Evolutionary conservation across 2,888 invertebrate genomes (phyloP).

Genomic region (Ophraella communa): DNA sequence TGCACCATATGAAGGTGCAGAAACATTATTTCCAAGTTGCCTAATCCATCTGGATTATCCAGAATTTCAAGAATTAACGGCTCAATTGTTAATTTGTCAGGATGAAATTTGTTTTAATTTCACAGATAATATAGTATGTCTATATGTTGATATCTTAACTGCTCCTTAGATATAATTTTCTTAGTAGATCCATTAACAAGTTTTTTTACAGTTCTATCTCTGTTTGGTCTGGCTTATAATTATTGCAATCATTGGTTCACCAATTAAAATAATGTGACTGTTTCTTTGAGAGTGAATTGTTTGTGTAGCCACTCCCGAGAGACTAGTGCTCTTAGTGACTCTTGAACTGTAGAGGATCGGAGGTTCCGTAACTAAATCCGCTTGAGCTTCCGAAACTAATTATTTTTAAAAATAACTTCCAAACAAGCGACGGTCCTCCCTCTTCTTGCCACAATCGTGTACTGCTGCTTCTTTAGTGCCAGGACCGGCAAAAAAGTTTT

Average conservation of each 20-base stretch:
- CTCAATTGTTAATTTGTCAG: no score
- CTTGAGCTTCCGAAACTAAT: conserved; percentile 54
- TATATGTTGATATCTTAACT: no score
- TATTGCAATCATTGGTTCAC: no score
- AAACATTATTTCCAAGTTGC: not conserved
- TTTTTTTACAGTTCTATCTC: no score
- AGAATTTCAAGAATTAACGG: no score
- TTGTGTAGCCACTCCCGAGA: conserved; percentile 10
- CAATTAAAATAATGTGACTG: no score
- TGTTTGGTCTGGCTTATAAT: no score
- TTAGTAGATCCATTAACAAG: no score
- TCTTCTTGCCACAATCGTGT: conserved; percentile 19
- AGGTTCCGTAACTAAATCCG: conserved; percentile 35
- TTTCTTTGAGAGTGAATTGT: not conserved
- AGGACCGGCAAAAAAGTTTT: not conserved
- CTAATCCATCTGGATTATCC: not conserved
- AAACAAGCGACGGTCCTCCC: conserved; percentile 38
- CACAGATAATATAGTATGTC: no score
- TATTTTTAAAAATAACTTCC: conserved; percentile 53
- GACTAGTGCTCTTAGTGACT: conserved; percentile 6
- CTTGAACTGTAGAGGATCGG: conserved; percentile 11
- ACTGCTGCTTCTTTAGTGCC: not conserved
- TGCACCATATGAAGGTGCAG: not conserved
- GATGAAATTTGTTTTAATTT: no score
- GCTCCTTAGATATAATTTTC: no score